Conservation (phyloP, 1,140 invertebrate species). For the Habropoda laboriosa region DNA sequence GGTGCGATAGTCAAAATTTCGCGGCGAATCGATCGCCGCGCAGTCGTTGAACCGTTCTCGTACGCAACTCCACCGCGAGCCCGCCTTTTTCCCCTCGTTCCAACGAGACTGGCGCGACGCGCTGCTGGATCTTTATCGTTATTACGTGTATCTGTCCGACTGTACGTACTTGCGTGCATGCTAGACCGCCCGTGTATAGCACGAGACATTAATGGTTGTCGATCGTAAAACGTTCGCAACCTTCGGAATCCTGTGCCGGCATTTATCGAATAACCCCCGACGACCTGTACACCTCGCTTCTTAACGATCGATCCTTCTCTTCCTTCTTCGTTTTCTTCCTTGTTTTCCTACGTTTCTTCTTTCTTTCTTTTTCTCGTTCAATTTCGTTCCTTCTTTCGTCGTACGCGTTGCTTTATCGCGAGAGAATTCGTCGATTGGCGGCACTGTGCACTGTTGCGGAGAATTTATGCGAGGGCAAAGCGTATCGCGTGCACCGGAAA, state of each 20-base stretch:
- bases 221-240: conserved; percentile 56
- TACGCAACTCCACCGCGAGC: background rate
- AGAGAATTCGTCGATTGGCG: conserved; percentile 11
- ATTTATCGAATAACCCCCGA: conserved; percentile 61
- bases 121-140: conserved; percentile 69
- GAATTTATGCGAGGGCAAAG: conserved; percentile 17
- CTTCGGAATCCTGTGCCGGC: conserved; percentile 38
- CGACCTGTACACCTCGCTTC: conserved; percentile 17
- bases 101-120: conserved; percentile 45
- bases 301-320: conserved; percentile 35
- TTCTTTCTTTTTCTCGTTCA: background rate
- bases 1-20: background rate
- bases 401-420: too few species aligned
- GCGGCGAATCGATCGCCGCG: conserved; percentile 11
- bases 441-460: background rate
- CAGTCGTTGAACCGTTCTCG: conserved; percentile 26
- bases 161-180: conserved; percentile 46
- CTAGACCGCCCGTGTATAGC: conserved; percentile 28
- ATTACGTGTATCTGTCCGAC: conserved; percentile 68
- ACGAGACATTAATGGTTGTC: conserved; percentile 56
- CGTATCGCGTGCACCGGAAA: conserved; percentile 73
- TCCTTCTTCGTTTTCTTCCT: background rate
- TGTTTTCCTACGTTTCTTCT: background rate
- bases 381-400: conserved; percentile 10
- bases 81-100: background rate